phyloP scores from a whole-genome alignment of 2,888 invertebrate genomes.

The Anthophora plumipes region DNA sequence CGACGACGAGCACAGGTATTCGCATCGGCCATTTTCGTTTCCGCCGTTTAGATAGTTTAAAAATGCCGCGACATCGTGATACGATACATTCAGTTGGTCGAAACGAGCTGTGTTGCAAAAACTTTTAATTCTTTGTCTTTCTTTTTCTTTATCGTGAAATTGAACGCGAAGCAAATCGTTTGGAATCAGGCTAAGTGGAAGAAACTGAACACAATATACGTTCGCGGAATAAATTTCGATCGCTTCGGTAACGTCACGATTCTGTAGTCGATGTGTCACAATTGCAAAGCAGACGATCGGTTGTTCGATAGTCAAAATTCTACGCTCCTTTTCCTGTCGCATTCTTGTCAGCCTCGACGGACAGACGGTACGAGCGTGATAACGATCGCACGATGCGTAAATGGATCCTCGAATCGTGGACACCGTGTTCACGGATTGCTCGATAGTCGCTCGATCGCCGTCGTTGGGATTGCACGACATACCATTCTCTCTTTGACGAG shows the following conservation, averaged over 20 bases:
- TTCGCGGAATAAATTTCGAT: conserved; percentile 18
- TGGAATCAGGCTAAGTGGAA: neutral
- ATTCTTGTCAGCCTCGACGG: neutral
- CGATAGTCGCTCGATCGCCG: conserved; percentile 12
- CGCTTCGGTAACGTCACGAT: neutral
- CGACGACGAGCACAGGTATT: neutral
- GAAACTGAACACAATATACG: neutral
- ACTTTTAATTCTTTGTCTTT: too few relatives aligned
- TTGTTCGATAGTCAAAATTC: conserved; percentile 42
- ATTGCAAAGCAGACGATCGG: neutral
- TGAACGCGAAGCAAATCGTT: too few relatives aligned
- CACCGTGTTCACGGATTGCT: neutral
- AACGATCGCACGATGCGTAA: neutral
- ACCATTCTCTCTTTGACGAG: too few relatives aligned
- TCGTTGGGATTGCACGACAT: neutral
- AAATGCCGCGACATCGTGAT: neutral
- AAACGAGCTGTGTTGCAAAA: too few relatives aligned
- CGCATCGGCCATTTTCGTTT: neutral
- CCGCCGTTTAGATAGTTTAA: neutral
- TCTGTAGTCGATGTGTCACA: neutral
- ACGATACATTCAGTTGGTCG: too few relatives aligned
- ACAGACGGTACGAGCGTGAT: conserved; percentile 5
- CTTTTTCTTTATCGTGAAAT: neutral
- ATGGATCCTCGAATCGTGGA: neutral
- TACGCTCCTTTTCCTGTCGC: neutral